Base-by-base conservation (phyloP, 2,888 invertebrate genomes). In the Platycheirus rosarum region DNA sequence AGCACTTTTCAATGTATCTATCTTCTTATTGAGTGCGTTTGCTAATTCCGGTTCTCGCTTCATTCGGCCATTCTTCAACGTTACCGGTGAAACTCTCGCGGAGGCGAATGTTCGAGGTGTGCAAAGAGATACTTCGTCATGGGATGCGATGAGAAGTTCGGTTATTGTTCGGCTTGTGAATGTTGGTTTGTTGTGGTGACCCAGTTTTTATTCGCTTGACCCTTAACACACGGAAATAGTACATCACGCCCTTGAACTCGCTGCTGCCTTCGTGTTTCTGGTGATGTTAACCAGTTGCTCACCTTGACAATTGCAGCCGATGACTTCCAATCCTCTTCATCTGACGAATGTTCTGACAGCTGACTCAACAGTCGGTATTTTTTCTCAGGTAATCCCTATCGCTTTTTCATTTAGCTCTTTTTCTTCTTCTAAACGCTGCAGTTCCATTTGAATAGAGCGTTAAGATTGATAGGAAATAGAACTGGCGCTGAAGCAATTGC, bases 391-490 rank as follows among this genome's bases (percentile, higher is more conserved):
- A 35, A 0, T 35, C 35, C 35, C 9, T 35, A n/a, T 35, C 5
- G 6, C 35, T 35, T 35, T 35, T n/a, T 35, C 9, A 3, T 35
- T 35, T 0, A 35, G 35, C 35, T 35, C 35, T 11, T 35, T 35
- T 3, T 35, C 35, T 35, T 35, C 35, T 35, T 35, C 35, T 11
- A 35, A n/a, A 0, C 35, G 35, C 9, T 35, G 35, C 6, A 35
- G 35, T n/a, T 35, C 46, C 5, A 46, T 46, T 23, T 7, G 46
- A 7, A 46, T n/a, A n/a, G n/a, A n/a, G n/a, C n/a, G n/a, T n/a
- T n/a, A n/a, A n/a, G n/a, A n/a, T n/a, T n/a, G n/a, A n/a, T n/a
- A n/a, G n/a, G n/a, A n/a, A n/a, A n/a, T n/a, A n/a, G n/a, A n/a
- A n/a, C n/a, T n/a, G n/a, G n/a, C n/a, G n/a, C n/a, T n/a, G n/a